Conservation (phyloP, 2,888 invertebrate genomes). For the Patella pellucida region DNA sequence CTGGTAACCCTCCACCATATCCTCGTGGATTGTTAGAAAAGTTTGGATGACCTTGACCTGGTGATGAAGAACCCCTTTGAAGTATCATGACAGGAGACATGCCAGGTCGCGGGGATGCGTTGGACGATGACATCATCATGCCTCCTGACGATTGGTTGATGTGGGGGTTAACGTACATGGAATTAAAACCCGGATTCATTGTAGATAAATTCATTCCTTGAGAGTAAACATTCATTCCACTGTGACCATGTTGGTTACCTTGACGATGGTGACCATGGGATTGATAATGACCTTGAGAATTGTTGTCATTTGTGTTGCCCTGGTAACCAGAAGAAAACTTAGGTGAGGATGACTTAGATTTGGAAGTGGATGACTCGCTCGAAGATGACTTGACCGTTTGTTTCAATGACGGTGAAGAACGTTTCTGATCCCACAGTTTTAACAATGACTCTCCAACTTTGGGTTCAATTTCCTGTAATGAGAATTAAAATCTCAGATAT, state of each 20-base stretch:
- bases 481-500: constrained; percentile 2
- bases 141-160: constrained; percentile 11
- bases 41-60: constrained; percentile 28
- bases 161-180: neutral
- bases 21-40: constrained; percentile 22
- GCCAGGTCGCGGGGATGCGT: constrained; percentile 41
- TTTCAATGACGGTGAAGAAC: constrained; percentile 21
- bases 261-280: constrained; percentile 15
- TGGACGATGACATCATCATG: constrained; percentile 25
- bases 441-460: constrained; percentile 71
- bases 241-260: constrained; percentile 28
- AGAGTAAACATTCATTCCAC: constrained; percentile 25
- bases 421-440: constrained; percentile 70
- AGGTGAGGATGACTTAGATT: constrained; percentile 20
- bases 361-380: constrained; percentile 6
- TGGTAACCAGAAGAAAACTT: constrained; percentile 18
- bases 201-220: neutral
- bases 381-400: constrained; percentile 10
- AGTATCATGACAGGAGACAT: constrained; percentile 54
- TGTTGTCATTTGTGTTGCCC: constrained; percentile 8
- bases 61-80: constrained; percentile 44
- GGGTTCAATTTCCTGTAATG: constrained; percentile 72
- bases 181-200: neutral
- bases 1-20: constrained; percentile 14
- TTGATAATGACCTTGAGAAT: constrained; percentile 8